Base-by-base conservation (phyloP, 2,888 invertebrate species). In the Orgyia antiqua region DNA sequence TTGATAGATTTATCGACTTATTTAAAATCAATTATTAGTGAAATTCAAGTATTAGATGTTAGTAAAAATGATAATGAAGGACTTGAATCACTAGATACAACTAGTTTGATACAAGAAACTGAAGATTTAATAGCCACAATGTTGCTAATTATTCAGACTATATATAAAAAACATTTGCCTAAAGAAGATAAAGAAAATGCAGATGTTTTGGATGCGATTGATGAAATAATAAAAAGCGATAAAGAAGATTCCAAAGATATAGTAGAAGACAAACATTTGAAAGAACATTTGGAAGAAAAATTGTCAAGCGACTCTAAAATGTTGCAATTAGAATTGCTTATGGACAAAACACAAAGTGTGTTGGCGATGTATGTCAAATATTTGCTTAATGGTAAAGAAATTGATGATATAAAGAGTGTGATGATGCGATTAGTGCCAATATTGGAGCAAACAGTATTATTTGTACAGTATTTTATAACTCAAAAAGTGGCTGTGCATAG, bases 401-500 rank as follows among this genome's bases (percentile, higher is more conserved):
- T 56, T 0, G 61, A 57, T 1, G 64, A 59, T 26, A 56, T 73
- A 0, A 79, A 42, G 36, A 75, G 74, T 41, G 68, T 76, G 3
- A 56, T 88, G 4, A 70, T 78, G 58, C 77, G 83, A 46, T 72
- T 87, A 51, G 51, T 90, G 6, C 94, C 96, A 0, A 77, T 97
- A 13, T 71, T 98, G 31, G 90, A 94, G 35, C 96, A 97, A 72
- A 92, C 93, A 28, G 75, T 89, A 26, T 67, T 92, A 10, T 83
- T 96, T 27, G 90, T 91, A 1, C 93, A 96, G 63, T 96, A 92
- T 67, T 93, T 94, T 54, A 68, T 97, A 3, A 90, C 92, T 1
- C 93, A 94, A 50, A 92, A 93, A 64, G 88, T 96, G 2, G 91
- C 92, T 0, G 89, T 92, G 0, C 94, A 95, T 58, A 89, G 95